A percentile compares a stretch with the other conserved stretches of the same genome.
Evolutionary conservation across 2,113 vertebrate genomes (phyloP).

Genomic region (Saccopteryx bilineata): DNA sequence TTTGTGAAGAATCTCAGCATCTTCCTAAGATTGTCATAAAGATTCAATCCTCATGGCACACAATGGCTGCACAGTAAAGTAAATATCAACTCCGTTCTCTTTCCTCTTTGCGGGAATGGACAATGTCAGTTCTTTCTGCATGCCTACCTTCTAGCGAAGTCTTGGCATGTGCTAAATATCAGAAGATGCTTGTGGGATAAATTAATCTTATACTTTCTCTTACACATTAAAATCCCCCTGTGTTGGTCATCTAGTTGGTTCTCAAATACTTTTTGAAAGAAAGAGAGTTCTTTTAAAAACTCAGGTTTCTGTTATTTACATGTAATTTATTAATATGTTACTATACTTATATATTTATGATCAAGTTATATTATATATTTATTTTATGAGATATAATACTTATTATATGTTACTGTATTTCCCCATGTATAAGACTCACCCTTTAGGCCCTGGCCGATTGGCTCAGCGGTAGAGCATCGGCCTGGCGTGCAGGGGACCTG

Average conservation of each 20-base stretch:
- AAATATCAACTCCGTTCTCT: not conserved
- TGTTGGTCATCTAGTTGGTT: not conserved
- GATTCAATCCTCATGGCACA: not conserved
- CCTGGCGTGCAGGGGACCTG: too few species aligned
- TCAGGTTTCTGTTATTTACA: constrained; percentile 26
- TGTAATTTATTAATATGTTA: not conserved
- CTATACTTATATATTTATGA: not conserved
- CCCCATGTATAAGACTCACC: too few species aligned
- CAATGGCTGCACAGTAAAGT: not conserved
- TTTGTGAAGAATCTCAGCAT: not conserved
- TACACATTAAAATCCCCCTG: not conserved
- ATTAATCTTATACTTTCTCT: not conserved
- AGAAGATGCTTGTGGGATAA: not conserved
- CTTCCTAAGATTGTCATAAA: not conserved
- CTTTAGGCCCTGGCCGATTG: too few species aligned
- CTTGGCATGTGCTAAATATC: not conserved
- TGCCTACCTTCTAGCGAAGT: not conserved
- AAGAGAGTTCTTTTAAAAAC: not conserved
- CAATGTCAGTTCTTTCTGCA: not conserved
- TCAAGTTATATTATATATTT: too few species aligned
- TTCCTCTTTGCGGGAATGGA: not conserved
- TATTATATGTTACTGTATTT: not conserved
- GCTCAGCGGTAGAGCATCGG: too few species aligned
- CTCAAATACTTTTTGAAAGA: constrained; percentile 46
- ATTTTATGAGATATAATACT: not conserved